Conservation (phyloP, 2,797 vertebrate genomes). For the Tadarida brasiliensis region DNA sequence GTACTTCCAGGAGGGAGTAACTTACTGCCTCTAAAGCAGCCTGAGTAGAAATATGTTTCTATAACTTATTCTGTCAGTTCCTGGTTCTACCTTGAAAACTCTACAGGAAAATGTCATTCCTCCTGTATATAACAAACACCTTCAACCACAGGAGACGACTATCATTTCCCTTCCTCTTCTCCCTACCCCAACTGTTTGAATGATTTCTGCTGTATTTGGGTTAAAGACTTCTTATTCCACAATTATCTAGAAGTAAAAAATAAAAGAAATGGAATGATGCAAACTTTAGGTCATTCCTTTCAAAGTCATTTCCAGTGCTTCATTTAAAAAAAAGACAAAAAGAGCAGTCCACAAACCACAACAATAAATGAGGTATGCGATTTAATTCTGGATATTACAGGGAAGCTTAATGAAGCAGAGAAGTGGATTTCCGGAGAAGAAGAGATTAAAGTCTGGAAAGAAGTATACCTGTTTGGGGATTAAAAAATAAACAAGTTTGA, state of each 20-base stretch:
- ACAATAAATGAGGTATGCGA: slow-evolving; percentile 74
- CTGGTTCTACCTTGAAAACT: slow-evolving; percentile 37
- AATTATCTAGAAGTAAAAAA: slow-evolving; percentile 59
- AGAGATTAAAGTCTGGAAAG: slow-evolving; percentile 75
- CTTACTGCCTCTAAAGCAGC: neutral
- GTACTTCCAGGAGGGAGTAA: neutral
- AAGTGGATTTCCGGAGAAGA: slow-evolving; percentile 61
- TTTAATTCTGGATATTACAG: slow-evolving; percentile 79
- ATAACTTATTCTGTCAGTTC: neutral
- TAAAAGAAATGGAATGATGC: slow-evolving; percentile 46
- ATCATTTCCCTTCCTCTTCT: neutral
- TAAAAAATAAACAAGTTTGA: slow-evolving; percentile 61
- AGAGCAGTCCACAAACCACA: slow-evolving; percentile 34
- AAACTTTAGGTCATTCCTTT: slow-evolving; percentile 71
- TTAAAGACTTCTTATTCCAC: slow-evolving; percentile 11
- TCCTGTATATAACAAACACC: neutral
- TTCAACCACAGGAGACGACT: neutral
- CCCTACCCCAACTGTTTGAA: neutral
- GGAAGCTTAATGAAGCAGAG: slow-evolving; percentile 77
- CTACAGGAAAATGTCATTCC: neutral
- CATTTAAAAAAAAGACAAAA: neutral
- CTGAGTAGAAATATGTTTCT: slow-evolving; percentile 15
- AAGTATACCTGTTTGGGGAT: slow-evolving; percentile 65
- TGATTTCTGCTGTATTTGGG: neutral
- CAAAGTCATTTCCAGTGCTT: slow-evolving; percentile 70